These are phyloP conservation scores for Nasonia oneida DNA, from an alignment of 2,888 invertebrate genomes.

Conservation along the genomic window DNA sequence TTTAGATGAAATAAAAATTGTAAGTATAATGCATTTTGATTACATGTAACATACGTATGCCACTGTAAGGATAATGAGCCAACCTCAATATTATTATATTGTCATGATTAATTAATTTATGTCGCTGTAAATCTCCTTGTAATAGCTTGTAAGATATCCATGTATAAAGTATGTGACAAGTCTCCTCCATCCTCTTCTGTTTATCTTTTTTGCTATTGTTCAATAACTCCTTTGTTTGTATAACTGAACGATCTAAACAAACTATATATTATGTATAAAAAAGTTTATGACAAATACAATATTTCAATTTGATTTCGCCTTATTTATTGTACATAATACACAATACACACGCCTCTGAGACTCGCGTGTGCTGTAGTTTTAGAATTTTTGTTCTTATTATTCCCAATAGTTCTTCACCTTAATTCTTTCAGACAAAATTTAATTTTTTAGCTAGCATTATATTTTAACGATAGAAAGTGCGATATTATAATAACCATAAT, in stretches of 20 bases:
- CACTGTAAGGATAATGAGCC: constrained; percentile 20
- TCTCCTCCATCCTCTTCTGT: constrained; percentile 41
- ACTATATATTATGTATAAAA: constrained; percentile 41
- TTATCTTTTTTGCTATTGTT: constrained; percentile 46
- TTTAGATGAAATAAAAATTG: constrained; percentile 9
- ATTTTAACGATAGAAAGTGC: neutral
- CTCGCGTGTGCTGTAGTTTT: neutral
- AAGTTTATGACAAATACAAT: constrained; percentile 49
- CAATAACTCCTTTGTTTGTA: constrained; percentile 44
- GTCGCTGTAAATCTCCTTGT: constrained; percentile 43
- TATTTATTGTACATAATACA: constrained; percentile 29
- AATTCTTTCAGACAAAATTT: too few relatives aligned
- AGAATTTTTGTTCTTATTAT: neutral
- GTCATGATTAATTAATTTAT: constrained; percentile 11
- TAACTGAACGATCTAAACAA: constrained; percentile 40
- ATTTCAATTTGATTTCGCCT: constrained; percentile 44
- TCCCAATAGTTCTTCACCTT: too few relatives aligned
- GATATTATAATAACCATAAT: too few relatives aligned
- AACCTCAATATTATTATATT: constrained; percentile 8
- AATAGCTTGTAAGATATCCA: constrained; percentile 35
- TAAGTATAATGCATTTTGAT: constrained; percentile 13
- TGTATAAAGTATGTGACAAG: constrained; percentile 52
- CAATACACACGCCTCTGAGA: neutral
- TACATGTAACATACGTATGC: constrained; percentile 30
- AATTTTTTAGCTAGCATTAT: neutral